Conservation (phyloP, 92 coral and sea anemone genomes). For the Palythoa caribaeorum region DNA sequence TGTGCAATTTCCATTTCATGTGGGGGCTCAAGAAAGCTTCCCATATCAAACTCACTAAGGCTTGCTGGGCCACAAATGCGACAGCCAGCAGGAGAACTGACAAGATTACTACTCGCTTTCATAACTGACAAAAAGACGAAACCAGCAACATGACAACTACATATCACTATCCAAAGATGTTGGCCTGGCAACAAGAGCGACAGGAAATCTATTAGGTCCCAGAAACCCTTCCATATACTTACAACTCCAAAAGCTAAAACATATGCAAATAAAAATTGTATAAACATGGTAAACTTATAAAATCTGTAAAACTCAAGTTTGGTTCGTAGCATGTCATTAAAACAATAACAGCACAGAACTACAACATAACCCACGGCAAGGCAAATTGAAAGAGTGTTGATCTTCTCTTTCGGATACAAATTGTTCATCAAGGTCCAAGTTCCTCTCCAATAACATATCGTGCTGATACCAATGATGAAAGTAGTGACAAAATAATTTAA, state of each 20-base stretch:
- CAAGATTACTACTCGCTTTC: slow-evolving; percentile 50
- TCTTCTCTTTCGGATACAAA: neutral
- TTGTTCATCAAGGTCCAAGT: slow-evolving; percentile 66
- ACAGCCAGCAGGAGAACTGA: slow-evolving; percentile 68
- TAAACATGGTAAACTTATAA: neutral
- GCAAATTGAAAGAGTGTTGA: neutral
- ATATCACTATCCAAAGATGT: neutral
- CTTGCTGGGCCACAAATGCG: slow-evolving; percentile 29
- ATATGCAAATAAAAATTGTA: slow-evolving; percentile 67
- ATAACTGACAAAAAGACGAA: slow-evolving; percentile 32
- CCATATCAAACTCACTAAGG: slow-evolving; percentile 70
- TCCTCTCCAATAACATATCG: slow-evolving; percentile 81
- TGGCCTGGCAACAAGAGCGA: slow-evolving; percentile 15
- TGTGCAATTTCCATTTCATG: neutral
- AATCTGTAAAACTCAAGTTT: slow-evolving; percentile 12
- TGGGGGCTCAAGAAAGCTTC: slow-evolving; percentile 44
- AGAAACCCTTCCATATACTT: slow-evolving; percentile 64
- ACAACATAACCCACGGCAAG: slow-evolving; percentile 31
- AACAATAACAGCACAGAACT: slow-evolving; percentile 15
- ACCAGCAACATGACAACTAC: slow-evolving; percentile 51
- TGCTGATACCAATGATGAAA: slow-evolving; percentile 53
- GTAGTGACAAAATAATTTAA: slow-evolving; percentile 67
- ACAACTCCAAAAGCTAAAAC: slow-evolving; percentile 65
- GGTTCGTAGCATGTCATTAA: slow-evolving; percentile 18
- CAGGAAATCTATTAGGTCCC: slow-evolving; percentile 66